A percentile compares a stretch with the other conserved stretches of the same genome.
Conservation (phyloP, 2,888 invertebrate species). For the Melieria crassipennis region DNA sequence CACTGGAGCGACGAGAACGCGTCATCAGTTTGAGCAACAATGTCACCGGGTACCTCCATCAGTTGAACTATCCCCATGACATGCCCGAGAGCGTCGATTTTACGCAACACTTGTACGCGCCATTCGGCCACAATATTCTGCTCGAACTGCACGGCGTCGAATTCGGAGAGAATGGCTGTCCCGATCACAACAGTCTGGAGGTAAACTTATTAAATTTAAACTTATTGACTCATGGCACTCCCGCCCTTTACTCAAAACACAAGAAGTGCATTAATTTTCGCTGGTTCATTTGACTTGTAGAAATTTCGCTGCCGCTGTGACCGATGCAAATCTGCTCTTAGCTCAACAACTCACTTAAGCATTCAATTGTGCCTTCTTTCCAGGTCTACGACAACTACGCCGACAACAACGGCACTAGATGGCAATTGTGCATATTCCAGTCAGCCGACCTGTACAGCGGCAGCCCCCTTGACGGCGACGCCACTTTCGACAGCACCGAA, state of each 20-base stretch:
- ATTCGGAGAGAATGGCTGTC: slow-evolving; percentile 66
- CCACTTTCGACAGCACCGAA: background rate
- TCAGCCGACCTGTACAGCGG: slow-evolving; percentile 30
- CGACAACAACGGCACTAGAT: slow-evolving; percentile 75
- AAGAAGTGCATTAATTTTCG: background rate
- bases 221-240: background rate
- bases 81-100: slow-evolving; percentile 69
- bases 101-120: slow-evolving; percentile 70
- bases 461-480: slow-evolving; percentile 22
- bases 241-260: background rate
- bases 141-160: slow-evolving; percentile 68
- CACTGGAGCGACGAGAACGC: slow-evolving; percentile 65
- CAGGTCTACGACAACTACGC: slow-evolving; percentile 76
- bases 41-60: slow-evolving; percentile 67
- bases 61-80: slow-evolving; percentile 71
- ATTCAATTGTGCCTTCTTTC: background rate
- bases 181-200: slow-evolving; percentile 68
- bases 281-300: background rate
- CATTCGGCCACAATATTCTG: slow-evolving; percentile 68
- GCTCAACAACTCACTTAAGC: no score
- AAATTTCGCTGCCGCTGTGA: no score
- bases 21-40: slow-evolving; percentile 66
- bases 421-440: slow-evolving; percentile 71
- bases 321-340: no score
- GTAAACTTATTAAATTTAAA: slow-evolving; percentile 55